A percentile compares a stretch with the other conserved stretches of the same genome.
These are phyloP conservation scores for Mustela nigripes DNA, from an alignment of 2,113 vertebrate species.

Conservation along the genomic window DNA sequence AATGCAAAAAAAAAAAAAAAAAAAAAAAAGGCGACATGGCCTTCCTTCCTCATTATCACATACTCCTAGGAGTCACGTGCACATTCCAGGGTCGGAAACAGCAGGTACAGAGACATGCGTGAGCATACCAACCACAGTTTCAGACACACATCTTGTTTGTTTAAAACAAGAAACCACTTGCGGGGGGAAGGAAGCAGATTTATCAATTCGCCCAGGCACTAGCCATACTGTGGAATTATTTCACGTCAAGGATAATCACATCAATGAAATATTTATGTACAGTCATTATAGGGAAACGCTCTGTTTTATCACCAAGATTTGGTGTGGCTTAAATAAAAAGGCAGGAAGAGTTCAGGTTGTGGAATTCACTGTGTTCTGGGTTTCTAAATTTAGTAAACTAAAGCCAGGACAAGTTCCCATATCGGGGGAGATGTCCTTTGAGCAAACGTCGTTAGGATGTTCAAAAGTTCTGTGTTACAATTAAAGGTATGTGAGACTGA, in stretches of 20 bases:
- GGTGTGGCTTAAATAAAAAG: slow-evolving; percentile 69
- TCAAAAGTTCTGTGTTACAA: not conserved
- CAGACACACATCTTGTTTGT: slow-evolving; percentile 43
- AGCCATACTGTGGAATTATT: slow-evolving; percentile 80
- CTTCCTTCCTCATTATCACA: not conserved
- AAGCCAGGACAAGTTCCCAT: not conserved
- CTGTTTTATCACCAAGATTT: slow-evolving; percentile 77
- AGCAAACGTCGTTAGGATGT: not conserved
- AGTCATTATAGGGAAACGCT: slow-evolving; percentile 81
- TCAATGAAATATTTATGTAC: slow-evolving; percentile 87
- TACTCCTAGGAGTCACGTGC: not conserved
- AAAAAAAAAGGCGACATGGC: not conserved
- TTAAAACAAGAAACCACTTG: slow-evolving; percentile 68
- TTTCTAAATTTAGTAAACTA: not conserved
- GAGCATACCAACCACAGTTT: not conserved
- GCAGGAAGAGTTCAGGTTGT: slow-evolving; percentile 45
- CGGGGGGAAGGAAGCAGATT: slow-evolving; percentile 66
- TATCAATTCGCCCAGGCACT: slow-evolving; percentile 80
- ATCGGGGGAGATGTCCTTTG: not conserved
- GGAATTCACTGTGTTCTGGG: not conserved
- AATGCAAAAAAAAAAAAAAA: slow-evolving; percentile 25
- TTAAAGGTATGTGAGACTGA: not conserved
- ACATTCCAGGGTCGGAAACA: not conserved
- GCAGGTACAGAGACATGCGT: not conserved
- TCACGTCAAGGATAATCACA: slow-evolving; percentile 84